A percentile compares a stretch with the other conserved stretches of the same genome.
phyloP scores from a whole-genome alignment of 2,888 invertebrate species.

The Drosophila histrio region DNA sequence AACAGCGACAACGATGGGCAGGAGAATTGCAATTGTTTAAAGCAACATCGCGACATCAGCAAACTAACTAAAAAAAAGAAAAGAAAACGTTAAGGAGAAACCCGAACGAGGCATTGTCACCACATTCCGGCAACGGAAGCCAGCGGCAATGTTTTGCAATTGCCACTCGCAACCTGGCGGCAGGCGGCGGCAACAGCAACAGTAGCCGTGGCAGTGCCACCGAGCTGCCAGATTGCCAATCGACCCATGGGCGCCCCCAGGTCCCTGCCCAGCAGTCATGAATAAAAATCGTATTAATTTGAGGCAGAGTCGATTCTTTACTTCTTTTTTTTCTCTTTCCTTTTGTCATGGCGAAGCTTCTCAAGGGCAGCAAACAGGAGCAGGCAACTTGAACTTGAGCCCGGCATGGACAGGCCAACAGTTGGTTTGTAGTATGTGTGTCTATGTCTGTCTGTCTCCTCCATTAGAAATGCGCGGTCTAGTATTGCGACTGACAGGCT shows the following conservation, averaged over 20 bases:
- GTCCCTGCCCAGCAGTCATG: conserved; percentile 56
- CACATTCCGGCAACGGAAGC: conserved; percentile 79
- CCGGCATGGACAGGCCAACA: not conserved
- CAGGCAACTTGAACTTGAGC: conserved; percentile 56
- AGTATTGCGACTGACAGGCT: conserved; percentile 54
- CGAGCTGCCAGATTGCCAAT: conserved; percentile 67
- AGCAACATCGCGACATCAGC: conserved; percentile 30
- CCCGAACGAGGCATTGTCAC: conserved; percentile 70
- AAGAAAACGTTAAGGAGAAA: conserved; percentile 28
- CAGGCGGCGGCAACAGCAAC: not conserved
- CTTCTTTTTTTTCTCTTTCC: not conserved
- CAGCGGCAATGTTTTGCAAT: conserved; percentile 58
- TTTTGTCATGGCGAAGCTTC: not conserved
- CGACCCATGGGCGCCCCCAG: conserved; percentile 61
- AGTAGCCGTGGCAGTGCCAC: conserved; percentile 33
- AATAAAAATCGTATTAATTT: conserved; percentile 80
- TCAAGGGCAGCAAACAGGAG: conserved; percentile 53
- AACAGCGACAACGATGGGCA: conserved; percentile 31
- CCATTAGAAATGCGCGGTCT: conserved; percentile 78
- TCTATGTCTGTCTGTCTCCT: conserved; percentile 11
- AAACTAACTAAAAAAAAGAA: not conserved
- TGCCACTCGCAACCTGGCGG: conserved; percentile 42
- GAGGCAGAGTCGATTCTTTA: conserved; percentile 60
- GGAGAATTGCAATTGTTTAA: conserved; percentile 69
- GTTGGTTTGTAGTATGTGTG: not conserved